A percentile compares a stretch with the other conserved stretches of the same genome.
These are phyloP conservation scores for Scaptomyza reducta DNA, from an alignment of 2,888 invertebrate species.

Conservation along the genomic window DNA sequence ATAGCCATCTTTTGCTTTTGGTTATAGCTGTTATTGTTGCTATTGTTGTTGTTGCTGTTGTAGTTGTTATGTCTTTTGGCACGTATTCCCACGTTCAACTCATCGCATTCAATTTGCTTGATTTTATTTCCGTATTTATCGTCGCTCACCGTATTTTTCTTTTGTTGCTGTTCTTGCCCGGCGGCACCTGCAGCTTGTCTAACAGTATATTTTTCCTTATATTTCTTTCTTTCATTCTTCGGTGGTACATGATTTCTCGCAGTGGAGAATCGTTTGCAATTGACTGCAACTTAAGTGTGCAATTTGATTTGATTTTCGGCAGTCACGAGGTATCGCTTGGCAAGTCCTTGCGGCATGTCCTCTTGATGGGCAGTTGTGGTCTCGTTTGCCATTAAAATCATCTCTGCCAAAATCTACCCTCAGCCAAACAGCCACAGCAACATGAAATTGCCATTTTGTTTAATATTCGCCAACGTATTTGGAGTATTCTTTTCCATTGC, in stretches of 20 bases:
- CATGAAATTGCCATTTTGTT: slow-evolving; percentile 74
- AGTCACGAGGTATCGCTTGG: slow-evolving; percentile 45
- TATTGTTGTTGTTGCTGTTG: slow-evolving; percentile 9
- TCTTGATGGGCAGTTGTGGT: slow-evolving; percentile 57
- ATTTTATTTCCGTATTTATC: slow-evolving; percentile 68
- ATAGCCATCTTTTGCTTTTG: slow-evolving; percentile 43
- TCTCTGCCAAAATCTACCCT: slow-evolving; percentile 46
- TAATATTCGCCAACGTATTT: slow-evolving; percentile 68
- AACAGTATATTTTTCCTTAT: slow-evolving; percentile 9
- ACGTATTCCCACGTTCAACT: slow-evolving; percentile 74
- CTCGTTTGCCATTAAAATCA: slow-evolving; percentile 56
- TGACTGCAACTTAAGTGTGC: slow-evolving; percentile 76
- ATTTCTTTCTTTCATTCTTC: slow-evolving; percentile 6
- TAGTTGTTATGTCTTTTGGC: slow-evolving; percentile 58
- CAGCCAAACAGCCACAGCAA: slow-evolving; percentile 17
- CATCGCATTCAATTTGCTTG: slow-evolving; percentile 77
- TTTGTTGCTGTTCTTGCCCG: slow-evolving; percentile 28
- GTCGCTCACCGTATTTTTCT: slow-evolving; percentile 30
- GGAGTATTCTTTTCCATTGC: slow-evolving; percentile 20
- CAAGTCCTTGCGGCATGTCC: slow-evolving; percentile 59
- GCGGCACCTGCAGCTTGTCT: slow-evolving; percentile 48
- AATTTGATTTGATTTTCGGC: slow-evolving; percentile 77
- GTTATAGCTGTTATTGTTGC: slow-evolving; percentile 9
- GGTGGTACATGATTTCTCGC: slow-evolving; percentile 49
- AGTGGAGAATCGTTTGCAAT: slow-evolving; percentile 57